These are phyloP conservation scores for Tolmerus cingulatus DNA, from an alignment of 2,888 invertebrate genomes.

Conservation along the genomic window DNA sequence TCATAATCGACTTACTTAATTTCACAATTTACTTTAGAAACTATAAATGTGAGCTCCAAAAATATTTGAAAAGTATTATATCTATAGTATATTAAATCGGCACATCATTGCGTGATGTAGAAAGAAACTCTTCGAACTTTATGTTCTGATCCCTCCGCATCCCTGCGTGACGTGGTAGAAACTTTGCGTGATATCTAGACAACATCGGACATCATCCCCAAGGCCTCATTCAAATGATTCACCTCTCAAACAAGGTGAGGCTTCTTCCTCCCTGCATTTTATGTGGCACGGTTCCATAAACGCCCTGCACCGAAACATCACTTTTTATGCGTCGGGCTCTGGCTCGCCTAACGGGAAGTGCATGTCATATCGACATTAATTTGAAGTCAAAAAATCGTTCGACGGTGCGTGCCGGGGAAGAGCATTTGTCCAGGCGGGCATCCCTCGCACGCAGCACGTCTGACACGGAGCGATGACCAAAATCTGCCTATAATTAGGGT, in stretches of 20 bases:
- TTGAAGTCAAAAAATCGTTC: constrained; percentile 26
- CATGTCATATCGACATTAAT: constrained; percentile 38
- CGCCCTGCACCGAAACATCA: not conserved
- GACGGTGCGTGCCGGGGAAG: not conserved
- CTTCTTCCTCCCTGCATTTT: constrained; percentile 26
- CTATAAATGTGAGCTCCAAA: not conserved
- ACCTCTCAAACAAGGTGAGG: constrained; percentile 30
- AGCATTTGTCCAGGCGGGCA: not conserved
- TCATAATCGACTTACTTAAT: no score
- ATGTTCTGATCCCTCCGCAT: not conserved
- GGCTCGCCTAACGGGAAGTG: not conserved
- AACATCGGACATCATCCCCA: not conserved
- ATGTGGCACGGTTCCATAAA: not conserved
- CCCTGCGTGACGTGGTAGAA: constrained; percentile 5
- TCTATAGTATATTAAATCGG: not conserved
- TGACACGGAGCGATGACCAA: not conserved
- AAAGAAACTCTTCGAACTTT: not conserved
- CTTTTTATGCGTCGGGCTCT: not conserved
- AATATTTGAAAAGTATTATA: not conserved
- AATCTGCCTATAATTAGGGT: not conserved
- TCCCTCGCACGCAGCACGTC: not conserved
- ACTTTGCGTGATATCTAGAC: constrained; percentile 16
- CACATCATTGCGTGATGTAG: not conserved
- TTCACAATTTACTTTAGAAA: not conserved
- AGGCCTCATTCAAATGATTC: constrained; percentile 20